These are phyloP conservation scores for Rhopilema esculentum DNA, from an alignment of 30 jellyfish, hydroid and myxozoan species.

Conservation along the genomic window DNA sequence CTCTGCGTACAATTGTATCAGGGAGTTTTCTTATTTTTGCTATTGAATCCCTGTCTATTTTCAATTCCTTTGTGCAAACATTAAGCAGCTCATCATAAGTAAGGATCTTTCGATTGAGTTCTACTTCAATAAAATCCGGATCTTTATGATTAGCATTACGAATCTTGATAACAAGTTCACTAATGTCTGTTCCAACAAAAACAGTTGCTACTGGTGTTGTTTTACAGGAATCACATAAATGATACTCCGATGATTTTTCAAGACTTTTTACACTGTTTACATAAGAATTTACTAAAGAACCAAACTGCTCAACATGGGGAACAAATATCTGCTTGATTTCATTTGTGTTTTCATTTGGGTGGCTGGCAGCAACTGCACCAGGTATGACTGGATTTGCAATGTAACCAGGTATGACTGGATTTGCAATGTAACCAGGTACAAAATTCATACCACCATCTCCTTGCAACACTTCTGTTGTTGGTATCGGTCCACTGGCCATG, in stretches of 20 bases:
- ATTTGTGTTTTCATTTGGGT: constrained; percentile 21
- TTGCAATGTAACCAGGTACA: constrained; percentile 69
- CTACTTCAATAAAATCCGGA: constrained; percentile 87
- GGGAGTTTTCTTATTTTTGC: constrained; percentile 86
- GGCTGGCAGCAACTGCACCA: constrained; percentile 40
- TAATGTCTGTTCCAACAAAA: constrained; percentile 41
- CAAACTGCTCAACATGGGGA: constrained; percentile 73
- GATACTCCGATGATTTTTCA: constrained; percentile 48
- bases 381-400: constrained; percentile 83
- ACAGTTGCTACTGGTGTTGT: constrained; percentile 71
- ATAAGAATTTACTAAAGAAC: constrained; percentile 60
- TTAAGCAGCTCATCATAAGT: constrained; percentile 69
- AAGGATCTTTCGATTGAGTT: constrained; percentile 58
- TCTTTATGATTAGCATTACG: constrained; percentile 59
- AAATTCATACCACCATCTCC: constrained; percentile 41
- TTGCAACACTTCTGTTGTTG: constrained; percentile 18
- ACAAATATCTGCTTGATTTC: constrained; percentile 61
- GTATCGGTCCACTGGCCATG: constrained; percentile 4
- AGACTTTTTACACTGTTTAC: constrained; percentile 44
- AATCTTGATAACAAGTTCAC: constrained; percentile 82
- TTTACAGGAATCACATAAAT: constrained; percentile 60
- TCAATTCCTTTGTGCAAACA: constrained; percentile 77
- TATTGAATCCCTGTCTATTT: constrained; percentile 45
- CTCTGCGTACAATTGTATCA: constrained; percentile 79
- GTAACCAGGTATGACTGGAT: constrained; percentile 84